These are phyloP conservation scores for Drosophila stalkeri DNA, from an alignment of 2,888 invertebrate genomes.

Conservation along the genomic window DNA sequence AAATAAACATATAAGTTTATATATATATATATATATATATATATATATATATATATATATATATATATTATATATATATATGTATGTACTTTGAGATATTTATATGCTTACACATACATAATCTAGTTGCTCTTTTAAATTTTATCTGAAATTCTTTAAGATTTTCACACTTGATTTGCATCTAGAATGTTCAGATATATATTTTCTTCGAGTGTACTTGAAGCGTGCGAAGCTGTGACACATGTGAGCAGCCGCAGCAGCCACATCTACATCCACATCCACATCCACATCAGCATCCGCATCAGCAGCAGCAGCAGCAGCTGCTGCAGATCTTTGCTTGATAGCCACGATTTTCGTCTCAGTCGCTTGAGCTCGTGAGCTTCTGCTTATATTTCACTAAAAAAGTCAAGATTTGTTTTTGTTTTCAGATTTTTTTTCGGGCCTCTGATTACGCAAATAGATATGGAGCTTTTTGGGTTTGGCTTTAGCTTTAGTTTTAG, in stretches of 20 bases:
- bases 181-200: background rate
- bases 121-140: background rate
- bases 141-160: background rate
- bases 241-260: constrained; percentile 53
- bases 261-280: constrained; percentile 23
- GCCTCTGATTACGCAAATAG: constrained; percentile 67
- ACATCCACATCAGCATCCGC: constrained; percentile 1
- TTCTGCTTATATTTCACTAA: constrained; percentile 18
- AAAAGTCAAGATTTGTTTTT: constrained; percentile 12
- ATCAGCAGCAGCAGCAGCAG: constrained; percentile 27
- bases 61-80: too few relatives aligned
- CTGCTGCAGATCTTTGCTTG: constrained; percentile 52
- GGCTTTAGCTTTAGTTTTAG: constrained; percentile 3
- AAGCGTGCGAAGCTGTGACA: constrained; percentile 53
- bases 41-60: background rate
- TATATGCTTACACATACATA: background rate
- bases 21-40: too few relatives aligned
- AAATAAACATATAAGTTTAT: background rate
- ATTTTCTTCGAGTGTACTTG: constrained; percentile 39
- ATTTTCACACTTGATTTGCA: constrained; percentile 1
- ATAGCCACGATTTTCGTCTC: constrained; percentile 43
- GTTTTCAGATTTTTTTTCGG: constrained; percentile 42
- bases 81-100: too few relatives aligned
- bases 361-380: constrained; percentile 17
- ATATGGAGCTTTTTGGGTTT: constrained; percentile 38